Evolutionary conservation across 2,888 invertebrate genomes (phyloP).

Genomic region (Disparrhopalites patrizii): DNA sequence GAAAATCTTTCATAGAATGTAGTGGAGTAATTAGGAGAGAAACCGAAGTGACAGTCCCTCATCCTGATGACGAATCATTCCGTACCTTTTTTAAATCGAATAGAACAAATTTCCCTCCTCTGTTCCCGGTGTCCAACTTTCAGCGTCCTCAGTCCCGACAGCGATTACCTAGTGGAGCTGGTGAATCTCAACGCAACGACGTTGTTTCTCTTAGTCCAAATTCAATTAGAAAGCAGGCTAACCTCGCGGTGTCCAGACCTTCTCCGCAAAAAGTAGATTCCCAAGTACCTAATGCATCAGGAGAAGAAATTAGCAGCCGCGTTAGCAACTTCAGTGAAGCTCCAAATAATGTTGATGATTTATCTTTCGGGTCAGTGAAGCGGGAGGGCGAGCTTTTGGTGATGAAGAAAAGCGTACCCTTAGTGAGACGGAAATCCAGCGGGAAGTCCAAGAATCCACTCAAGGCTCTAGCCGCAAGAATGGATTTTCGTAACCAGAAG

Average conservation of each 20-base stretch:
- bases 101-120: conserved; percentile 21
- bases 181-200: too few relatives aligned
- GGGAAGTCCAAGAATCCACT: conserved; percentile 44
- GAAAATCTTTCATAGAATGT: neutral
- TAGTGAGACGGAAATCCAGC: conserved; percentile 38
- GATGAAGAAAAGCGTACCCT: conserved; percentile 44
- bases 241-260: neutral
- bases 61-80: conserved; percentile 46
- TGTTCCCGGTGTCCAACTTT: too few relatives aligned
- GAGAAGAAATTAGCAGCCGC: neutral
- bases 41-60: conserved; percentile 35
- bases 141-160: too few relatives aligned
- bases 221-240: neutral
- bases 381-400: conserved; percentile 43
- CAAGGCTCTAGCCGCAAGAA: conserved; percentile 43
- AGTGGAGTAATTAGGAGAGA: neutral
- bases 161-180: too few relatives aligned
- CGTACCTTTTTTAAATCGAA: conserved; percentile 39
- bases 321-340: neutral
- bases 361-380: conserved; percentile 33
- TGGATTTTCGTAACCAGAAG: conserved; percentile 45
- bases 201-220: neutral
- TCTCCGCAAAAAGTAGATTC: neutral
- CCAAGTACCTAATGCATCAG: neutral
- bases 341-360: neutral